Evolutionary conservation across 2,797 vertebrate species (phyloP).

Genomic region (Gallinago nigripennis): DNA sequence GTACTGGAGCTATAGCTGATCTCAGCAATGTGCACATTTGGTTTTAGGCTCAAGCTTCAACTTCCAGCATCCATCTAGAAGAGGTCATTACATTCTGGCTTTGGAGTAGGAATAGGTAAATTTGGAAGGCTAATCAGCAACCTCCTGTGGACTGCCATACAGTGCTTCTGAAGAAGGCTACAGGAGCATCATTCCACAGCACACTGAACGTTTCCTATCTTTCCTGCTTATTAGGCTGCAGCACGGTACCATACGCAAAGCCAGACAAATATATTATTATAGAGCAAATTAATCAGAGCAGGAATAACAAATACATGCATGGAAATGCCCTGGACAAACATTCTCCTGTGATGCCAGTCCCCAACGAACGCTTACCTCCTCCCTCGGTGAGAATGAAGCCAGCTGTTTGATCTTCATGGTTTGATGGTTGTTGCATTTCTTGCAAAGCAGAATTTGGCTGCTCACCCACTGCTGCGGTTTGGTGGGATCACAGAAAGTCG

Average conservation of each 20-base stretch:
- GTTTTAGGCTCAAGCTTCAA: neutral
- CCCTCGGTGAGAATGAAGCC: conserved; percentile 90
- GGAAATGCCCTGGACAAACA: neutral
- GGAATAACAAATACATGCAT: neutral
- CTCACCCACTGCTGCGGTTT: conserved; percentile 92
- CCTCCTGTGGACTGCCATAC: neutral
- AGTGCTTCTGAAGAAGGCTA: neutral
- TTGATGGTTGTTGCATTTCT: conserved; percentile 93
- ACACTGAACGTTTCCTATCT: neutral
- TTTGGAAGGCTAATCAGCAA: neutral
- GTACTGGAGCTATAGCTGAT: neutral
- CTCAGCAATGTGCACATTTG: neutral
- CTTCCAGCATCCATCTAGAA: neutral
- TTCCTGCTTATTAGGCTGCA: neutral
- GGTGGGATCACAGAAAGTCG: conserved; percentile 68
- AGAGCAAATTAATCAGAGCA: neutral
- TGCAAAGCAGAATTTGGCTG: conserved; percentile 93
- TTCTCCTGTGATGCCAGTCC: neutral
- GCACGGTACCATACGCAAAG: neutral
- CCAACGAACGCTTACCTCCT: conserved; percentile 81
- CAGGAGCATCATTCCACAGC: neutral
- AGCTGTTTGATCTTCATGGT: conserved; percentile 92
- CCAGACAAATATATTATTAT: neutral
- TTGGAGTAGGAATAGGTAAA: neutral
- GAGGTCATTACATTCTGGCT: neutral